Evolutionary conservation across 2,797 vertebrate species (phyloP), one percentile per base, ranked within the genome.

Genomic region (Varecia variegata): DNA sequence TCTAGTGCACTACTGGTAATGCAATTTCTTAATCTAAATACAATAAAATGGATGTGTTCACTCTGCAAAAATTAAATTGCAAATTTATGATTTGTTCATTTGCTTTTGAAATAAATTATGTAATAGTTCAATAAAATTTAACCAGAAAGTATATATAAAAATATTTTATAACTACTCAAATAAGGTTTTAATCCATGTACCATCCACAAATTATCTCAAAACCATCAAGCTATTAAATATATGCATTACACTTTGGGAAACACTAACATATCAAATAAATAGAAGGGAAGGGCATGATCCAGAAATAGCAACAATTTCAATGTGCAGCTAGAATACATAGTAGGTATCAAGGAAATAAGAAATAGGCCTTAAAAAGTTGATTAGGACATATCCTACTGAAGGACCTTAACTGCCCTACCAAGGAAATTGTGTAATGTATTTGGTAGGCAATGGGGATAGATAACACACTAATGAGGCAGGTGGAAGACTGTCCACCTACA

Each of bases 341-440:
- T n/a, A 80, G 76, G 14, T 56, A 60, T 60, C 85, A 90, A 85
- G 10, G 9, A 95, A 97, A 74, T 70, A 52, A 92, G 45, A 86
- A 62, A 73, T 1, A 32, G 35, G 27, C 32, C 21, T 94, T 38
- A 84, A 94, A 89, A 45, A 68, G n/a, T 38, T 85, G 20, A 67
- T 82, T 77, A 65, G 23, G 35, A 60, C 27, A 91, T 17, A 35
- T 56, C 71, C 45, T 90, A n/a, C 71, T 84, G 30, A 43, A 70
- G 65, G 25, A 83, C 32, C 38, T 60, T 32, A 67, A 88, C 40
- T 86, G 40, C 20, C 43, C 45, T 73, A 65, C 12, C 52, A 92
- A 92, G 58, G 43, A 84, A 82, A 92, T 0, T 40, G 23, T 25
- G 13, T 79, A 77, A 91, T 2, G 1, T 73, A 73, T 67, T 96